Evolutionary conservation across 2,797 vertebrate genomes (phyloP), one percentile per base, ranked within the genome.

Genomic region (Melanotaenia nigrans): DNA sequence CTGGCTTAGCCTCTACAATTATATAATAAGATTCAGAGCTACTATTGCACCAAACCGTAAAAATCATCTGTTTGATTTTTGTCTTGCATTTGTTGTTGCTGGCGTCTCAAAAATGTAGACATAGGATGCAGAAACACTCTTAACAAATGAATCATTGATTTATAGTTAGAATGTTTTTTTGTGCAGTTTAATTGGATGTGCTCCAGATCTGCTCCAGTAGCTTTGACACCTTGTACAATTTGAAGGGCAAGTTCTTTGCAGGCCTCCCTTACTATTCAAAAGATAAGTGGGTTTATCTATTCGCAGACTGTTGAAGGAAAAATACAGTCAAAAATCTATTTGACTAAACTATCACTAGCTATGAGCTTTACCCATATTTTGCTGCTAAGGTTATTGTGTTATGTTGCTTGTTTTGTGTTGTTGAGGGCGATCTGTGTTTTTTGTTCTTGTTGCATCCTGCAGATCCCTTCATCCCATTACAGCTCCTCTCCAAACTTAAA

Each of bases 401-500:
- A 33, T 61, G 9, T 68, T 36, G 5, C 33, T 61, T 33, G 24
- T 65, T 66, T 71, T 33, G 30, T 40, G 25, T 59, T 32, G 53
- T 63, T 36, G 14, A 59, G 42, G 20, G 35, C 3, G 18, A 13
- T 47, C 14, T 1, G 24, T 59, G 73, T 82, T 32, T 69, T 61
- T 68, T 67, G 14, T 73, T 64, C 5, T 66, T 56, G 60, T 68
- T 77, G 60, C n/a, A 12, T 85, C 66, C 71, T 66, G 24, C 84
- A 99, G 97, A 93, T 96, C 72, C 90, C 94, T 81, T 88, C 91
- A 0, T 85, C 87, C 36, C 95, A 95, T 54, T 94, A 95, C 77
- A 89, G 90, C 59, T 96, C 95, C 25, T 92, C 92, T 11, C 91
- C 95, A 72, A 96, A 95, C 78, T 93, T 96, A 71, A 97, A 97